Base-by-base conservation (phyloP, 2,113 vertebrate species). In the Dasyornis broadbenti region DNA sequence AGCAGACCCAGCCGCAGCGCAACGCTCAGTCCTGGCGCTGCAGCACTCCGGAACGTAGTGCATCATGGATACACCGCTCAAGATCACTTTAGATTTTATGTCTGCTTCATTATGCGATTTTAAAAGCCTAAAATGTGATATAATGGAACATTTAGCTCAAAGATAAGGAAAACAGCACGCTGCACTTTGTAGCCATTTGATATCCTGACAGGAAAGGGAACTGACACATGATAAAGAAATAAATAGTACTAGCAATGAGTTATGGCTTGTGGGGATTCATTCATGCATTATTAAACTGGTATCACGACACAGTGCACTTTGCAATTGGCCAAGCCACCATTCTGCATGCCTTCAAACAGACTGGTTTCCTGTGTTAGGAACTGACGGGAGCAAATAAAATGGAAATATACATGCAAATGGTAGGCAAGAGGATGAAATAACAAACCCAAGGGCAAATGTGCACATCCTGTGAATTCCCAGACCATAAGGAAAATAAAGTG, bases 141-240 rank as follows among this genome's bases (percentile, higher is more conserved):
- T 84, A 89, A 83, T 75, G 76, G 88, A 89, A 83, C 76, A 56
- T 94, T 94, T 93, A 92, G 56, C 85, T 86, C 60, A 70, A 92
- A 96, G 94, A 93, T 96, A 96, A 96, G 94, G 88, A 86, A 88
- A 96, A 64, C 50, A 65, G 66, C 71, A 39, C 0, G 0, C 82
- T 88, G 93, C 91, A 95, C 93, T 96, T 96, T 94, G 83, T 40
- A 78, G 94, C 60, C 60, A 96, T 92, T 95, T 92, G 90, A 92
- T 95, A 97, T 89, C 79, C 90, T 93, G 90, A 83, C 92, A 95
- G 93, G 94, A 97, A 95, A 75, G 80, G 80, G 82, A 92, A 75
- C 44, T 93, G 94, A 92, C 92, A 96, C 37, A 33, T 78, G 88
- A 83, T 80, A 86, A 81, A 86, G 85, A 73, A 92, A 82, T 35